A percentile compares a stretch with the other conserved stretches of the same genome.
Evolutionary conservation across 2,113 vertebrate species (phyloP).

Genomic region (Microcebus murinus): DNA sequence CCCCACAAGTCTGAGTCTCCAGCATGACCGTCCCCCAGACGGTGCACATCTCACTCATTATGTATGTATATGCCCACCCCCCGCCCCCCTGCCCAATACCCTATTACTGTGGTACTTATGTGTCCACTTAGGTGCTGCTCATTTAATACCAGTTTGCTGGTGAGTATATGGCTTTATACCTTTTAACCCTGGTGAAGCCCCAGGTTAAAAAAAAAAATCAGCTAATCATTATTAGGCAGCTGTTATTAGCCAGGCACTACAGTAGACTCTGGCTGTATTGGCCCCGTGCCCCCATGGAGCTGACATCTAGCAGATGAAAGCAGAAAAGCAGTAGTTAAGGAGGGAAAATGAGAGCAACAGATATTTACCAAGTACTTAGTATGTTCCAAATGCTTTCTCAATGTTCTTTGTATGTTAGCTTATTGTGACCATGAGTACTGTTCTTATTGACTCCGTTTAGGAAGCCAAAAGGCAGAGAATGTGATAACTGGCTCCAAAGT

Average conservation of each 20-base stretch:
- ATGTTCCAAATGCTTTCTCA: neutral
- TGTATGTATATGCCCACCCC: too few species aligned
- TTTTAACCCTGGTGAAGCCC: neutral
- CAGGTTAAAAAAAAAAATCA: neutral
- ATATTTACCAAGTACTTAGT: neutral
- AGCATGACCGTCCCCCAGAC: too few species aligned
- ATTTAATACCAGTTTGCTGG: too few species aligned
- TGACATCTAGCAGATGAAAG: neutral
- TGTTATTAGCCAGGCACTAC: neutral
- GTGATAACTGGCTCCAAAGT: neutral
- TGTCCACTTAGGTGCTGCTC: too few species aligned
- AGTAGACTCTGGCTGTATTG: neutral
- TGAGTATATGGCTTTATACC: neutral
- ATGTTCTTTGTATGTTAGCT: neutral
- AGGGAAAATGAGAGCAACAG: neutral
- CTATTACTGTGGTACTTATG: too few species aligned
- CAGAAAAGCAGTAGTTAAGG: neutral
- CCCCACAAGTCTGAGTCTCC: too few species aligned
- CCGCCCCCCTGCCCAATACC: too few species aligned
- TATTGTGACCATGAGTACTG: accelerated
- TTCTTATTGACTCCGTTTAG: neutral
- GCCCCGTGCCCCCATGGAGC: accelerated
- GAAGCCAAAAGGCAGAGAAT: neutral
- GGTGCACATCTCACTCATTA: too few species aligned
- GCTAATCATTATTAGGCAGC: neutral